Evolutionary conservation across 2,888 invertebrate genomes (phyloP).

Genomic region (Hemistola chrysoprasaria): DNA sequence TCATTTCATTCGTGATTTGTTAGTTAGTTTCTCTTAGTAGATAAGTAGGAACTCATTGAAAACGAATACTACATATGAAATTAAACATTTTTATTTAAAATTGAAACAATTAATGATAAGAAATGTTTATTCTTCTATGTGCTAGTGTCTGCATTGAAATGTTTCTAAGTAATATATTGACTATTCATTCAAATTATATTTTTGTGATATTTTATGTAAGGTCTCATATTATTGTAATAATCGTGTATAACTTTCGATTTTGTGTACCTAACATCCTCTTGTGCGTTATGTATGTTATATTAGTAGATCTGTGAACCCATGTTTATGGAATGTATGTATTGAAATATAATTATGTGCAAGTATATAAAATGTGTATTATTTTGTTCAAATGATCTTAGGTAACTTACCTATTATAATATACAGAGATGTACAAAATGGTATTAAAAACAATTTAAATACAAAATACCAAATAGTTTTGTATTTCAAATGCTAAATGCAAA

Average conservation of each 20-base stretch:
- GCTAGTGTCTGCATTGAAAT: conserved; percentile 1
- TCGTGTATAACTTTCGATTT: conserved; percentile 3
- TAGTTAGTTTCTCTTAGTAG: conserved; percentile 4
- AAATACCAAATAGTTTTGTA: too few relatives aligned
- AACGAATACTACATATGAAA: conserved; percentile 2
- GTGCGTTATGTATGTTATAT: conserved; percentile 3
- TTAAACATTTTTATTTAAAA: conserved; percentile 1
- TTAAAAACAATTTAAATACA: too few relatives aligned
- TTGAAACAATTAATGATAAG: conserved; percentile 11
- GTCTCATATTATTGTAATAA: conserved; percentile 3
- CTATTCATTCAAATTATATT: conserved; percentile 6
- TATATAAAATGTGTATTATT: conserved; percentile 6
- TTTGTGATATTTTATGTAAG: conserved; percentile 16
- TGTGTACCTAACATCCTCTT: conserved; percentile 1
- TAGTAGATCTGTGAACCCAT: conserved; percentile 10
- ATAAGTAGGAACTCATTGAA: conserved; percentile 1
- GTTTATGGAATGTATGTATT: conserved; percentile 20
- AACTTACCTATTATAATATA: too few relatives aligned
- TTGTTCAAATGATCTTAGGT: too few relatives aligned
- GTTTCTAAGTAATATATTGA: conserved; percentile 3
- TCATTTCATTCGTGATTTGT: conserved; percentile 8
- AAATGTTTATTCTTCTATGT: conserved; percentile 26
- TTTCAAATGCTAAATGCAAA: too few relatives aligned
- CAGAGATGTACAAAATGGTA: too few relatives aligned
- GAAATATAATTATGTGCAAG: conserved; percentile 16